Evolutionary conservation across 1,140 invertebrate species (phyloP), one percentile per base, ranked within the genome.

Genomic region (Mactra quadrangularis): DNA sequence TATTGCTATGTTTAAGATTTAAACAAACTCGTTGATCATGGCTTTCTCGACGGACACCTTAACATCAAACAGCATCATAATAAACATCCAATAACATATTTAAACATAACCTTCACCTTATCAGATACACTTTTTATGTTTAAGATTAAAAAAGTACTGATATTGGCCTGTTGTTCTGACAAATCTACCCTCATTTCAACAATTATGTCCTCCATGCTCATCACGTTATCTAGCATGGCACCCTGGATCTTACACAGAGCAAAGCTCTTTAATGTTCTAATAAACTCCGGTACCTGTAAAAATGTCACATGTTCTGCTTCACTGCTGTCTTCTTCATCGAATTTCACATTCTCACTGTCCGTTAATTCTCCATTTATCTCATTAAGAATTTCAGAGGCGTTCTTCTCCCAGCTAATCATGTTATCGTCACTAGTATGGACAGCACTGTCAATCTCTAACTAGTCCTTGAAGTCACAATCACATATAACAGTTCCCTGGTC

Each of bases 101-200:
- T n/a, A n/a, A n/a, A n/a, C n/a, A n/a, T n/a, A n/a, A n/a, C n/a
- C n/a, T n/a, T n/a, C n/a, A n/a, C n/a, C n/a, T n/a, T n/a, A n/a
- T n/a, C n/a, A n/a, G n/a, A n/a, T n/a, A n/a, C n/a, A n/a, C n/a
- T n/a, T n/a, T n/a, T n/a, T n/a, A n/a, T n/a, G n/a, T n/a, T n/a
- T n/a, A n/a, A n/a, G n/a, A n/a, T n/a, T n/a, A 47, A 57, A 53
- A n/a, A 53, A 53, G 52, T 53, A 53, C 52, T 22, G 4, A 53
- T 57, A 6, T 57, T 57, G 1, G 53, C 31, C n/a, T 57, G 53
- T 15, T 57, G 25, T 15, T 57, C 53, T 6, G 11, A 9, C 6
- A 29, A 6, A 29, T 57, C 53, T 29, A 57, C 25, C 15, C 22
- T 57, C 3, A 27, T 13, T 27, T 57, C 22, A 27, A 57, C 31